phyloP scores from a whole-genome alignment of 2,888 invertebrate genomes.

The Plutella xylostella region DNA sequence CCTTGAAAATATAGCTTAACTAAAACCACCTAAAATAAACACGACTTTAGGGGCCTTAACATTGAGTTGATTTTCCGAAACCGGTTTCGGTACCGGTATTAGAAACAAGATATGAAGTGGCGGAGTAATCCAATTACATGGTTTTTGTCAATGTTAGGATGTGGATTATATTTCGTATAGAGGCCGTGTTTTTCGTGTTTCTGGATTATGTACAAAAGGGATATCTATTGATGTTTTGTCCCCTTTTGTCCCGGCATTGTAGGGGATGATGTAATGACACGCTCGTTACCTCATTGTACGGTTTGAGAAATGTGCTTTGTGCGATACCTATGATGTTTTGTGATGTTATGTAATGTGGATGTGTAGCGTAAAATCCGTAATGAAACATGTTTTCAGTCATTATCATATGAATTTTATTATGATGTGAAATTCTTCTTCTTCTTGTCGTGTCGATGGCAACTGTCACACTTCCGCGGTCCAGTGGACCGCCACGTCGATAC shows the following conservation, averaged over 20 bases:
- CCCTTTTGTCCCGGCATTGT: constrained; percentile 40
- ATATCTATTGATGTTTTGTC: constrained; percentile 47
- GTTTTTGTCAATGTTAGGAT: constrained; percentile 63
- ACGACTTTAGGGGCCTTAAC: constrained; percentile 13
- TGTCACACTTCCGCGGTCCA: no score
- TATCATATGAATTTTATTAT: no score
- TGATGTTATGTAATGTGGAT: no score
- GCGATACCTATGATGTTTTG: background rate
- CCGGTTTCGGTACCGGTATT: constrained; percentile 30
- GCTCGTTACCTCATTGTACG: constrained; percentile 18
- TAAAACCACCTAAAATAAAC: constrained; percentile 13
- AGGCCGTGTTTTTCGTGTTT: constrained; percentile 50
- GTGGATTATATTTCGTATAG: constrained; percentile 65
- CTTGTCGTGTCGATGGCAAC: no score
- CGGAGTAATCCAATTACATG: constrained; percentile 65
- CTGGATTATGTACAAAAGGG: constrained; percentile 45
- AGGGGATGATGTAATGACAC: constrained; percentile 37
- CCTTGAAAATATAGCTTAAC: no score
- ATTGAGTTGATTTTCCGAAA: constrained; percentile 19
- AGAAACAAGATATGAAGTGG: constrained; percentile 63
- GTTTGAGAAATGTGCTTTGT: background rate
- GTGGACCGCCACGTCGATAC: no score
- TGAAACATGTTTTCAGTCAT: no score
- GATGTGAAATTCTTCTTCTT: no score
- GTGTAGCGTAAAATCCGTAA: no score